Conservation (phyloP, 2,888 invertebrate species). For the Tanypteryx hageni region DNA sequence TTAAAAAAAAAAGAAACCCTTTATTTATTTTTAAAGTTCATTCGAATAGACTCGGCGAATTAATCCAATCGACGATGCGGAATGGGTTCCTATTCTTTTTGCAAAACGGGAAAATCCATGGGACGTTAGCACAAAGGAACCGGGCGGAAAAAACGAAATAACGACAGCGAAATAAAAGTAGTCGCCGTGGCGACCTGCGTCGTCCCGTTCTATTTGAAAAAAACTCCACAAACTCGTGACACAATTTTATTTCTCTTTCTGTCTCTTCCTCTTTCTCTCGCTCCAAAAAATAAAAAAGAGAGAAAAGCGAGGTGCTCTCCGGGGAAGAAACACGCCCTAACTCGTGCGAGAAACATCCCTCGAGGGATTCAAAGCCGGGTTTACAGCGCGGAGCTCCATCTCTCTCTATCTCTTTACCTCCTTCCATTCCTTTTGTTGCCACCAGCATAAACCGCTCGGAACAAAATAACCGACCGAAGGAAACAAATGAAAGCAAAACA, state of each 20-base stretch:
- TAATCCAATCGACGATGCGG: too few species aligned
- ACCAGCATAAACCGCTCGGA: background rate
- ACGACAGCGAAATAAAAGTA: background rate
- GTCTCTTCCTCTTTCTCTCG: background rate
- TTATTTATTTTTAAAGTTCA: too few species aligned
- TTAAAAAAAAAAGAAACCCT: too few species aligned
- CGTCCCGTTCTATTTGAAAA: background rate
- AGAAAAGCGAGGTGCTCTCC: background rate
- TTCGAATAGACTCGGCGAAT: too few species aligned
- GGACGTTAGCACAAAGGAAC: background rate
- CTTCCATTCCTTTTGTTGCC: background rate
- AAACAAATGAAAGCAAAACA: background rate
- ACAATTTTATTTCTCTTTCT: background rate
- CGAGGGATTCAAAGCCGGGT: conserved; percentile 19
- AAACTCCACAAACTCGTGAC: background rate
- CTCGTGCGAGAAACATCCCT: background rate
- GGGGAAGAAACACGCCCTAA: background rate
- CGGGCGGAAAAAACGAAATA: background rate
- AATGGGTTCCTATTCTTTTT: background rate
- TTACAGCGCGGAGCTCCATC: background rate
- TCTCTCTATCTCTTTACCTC: background rate
- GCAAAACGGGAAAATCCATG: background rate
- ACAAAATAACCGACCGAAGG: background rate
- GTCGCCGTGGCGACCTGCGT: background rate
- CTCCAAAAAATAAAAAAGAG: background rate